Evolutionary conservation across 2,797 vertebrate species (phyloP), one percentile per base, ranked within the genome.

Genomic region (Limnodromus scolopaceus): DNA sequence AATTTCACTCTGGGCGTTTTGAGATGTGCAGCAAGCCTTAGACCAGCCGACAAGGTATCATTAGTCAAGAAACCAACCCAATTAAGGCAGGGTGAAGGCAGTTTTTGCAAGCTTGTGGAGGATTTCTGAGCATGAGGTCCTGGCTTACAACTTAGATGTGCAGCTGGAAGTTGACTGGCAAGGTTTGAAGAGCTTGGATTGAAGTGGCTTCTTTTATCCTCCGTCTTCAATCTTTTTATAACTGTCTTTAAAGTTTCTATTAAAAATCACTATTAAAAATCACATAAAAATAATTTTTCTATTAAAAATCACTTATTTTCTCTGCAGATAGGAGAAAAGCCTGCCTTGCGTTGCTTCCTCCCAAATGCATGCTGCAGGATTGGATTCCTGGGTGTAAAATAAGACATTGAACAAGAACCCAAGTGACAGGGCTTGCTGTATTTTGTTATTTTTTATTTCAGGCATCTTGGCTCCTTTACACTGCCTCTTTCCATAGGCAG

Each of bases 1-100:
- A 41, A 30, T 49, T 49, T 69, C 10, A 6, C 51, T 64, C 0
- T 0, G 19, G 14, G 20, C 2, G 0, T 66, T 57, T 38, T 70
- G n/a, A 58, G 68, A 65, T 22, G 16, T 3, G 6, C 36, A 69
- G 61, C 36, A 36, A 75, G 36, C 60, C 69, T 85, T 75, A 71
- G 83, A 54, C 39, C 16, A 49, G 32, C 30, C 1, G 4, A 34
- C 14, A 17, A 0, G 16, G 48, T 17, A 38, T 60, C 3, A 0
- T 69, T 64, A 53, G 16, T 54, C 1, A 5, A 70, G 76, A 79
- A 85, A 60, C 16, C n/a, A 85, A 54, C 16, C n/a, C 23, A 24
- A 1, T 53, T 49, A 30, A 39, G 19, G 13, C 27, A 27, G 17
- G 8, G 19, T 49, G 20, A 75, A 51, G 72, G 49, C 39, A 76